A percentile compares a stretch with the other conserved stretches of the same genome.
Evolutionary conservation across 2,113 vertebrate genomes (phyloP).

Genomic region (Sebastes fasciatus): DNA sequence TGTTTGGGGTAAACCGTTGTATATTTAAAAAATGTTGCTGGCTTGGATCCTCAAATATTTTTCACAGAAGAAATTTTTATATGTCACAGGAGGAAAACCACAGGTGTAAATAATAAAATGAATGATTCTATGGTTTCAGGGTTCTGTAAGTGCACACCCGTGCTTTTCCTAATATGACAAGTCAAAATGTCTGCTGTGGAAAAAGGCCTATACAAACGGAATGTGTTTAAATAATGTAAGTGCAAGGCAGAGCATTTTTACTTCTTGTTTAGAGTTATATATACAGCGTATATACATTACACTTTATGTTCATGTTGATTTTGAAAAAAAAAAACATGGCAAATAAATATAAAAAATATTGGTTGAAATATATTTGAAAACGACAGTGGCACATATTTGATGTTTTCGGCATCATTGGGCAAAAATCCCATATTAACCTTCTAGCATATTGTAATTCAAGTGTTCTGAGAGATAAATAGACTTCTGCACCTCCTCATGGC

Average conservation of each 20-base stretch:
- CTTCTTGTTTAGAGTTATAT: background rate
- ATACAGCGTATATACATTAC: background rate
- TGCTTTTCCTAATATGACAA: background rate
- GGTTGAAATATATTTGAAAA: background rate
- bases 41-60: background rate
- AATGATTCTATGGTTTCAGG: background rate
- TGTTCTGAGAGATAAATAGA: no score
- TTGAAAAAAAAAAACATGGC: background rate
- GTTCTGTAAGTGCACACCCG: background rate
- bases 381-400: no score
- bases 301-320: background rate
- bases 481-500: no score
- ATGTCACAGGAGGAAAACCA: background rate
- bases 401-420: no score
- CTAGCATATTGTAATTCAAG: no score
- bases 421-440: no score
- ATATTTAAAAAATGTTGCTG: slow-evolving; percentile 26
- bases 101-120: background rate
- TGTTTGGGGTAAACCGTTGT: slow-evolving; percentile 22
- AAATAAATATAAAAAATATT: background rate
- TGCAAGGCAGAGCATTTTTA: background rate
- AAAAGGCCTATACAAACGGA: background rate
- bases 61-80: background rate
- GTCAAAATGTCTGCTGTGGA: background rate
- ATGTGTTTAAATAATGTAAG: background rate